Evolutionary conservation across 1,140 invertebrate genomes (phyloP), one percentile per base, ranked within the genome.

Genomic region (Anoplolepis gracilipes): DNA sequence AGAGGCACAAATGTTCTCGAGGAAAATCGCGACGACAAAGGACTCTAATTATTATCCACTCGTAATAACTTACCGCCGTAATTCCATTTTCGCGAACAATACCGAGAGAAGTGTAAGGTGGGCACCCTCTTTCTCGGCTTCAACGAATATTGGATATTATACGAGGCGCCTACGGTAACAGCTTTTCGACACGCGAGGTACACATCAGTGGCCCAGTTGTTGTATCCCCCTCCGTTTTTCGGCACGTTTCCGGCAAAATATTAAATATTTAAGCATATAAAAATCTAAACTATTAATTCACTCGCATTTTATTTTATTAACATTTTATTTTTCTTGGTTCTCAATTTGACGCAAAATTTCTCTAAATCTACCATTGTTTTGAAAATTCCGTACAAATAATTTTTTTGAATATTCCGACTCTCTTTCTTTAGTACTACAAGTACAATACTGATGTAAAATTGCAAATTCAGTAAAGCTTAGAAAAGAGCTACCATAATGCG

Each of bases 61-160:
- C 73, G 89, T 91, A 91, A 91, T 91, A 91, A 91, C 85, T 91
- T 90, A 90, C 79, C 86, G 91, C 64, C 69, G 84, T 90, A 88
- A 89, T 91, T 91, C 88, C 73, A 92, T 91, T 91, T 89, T 87
- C 85, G 78, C 84, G 90, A 86, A 92, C 91, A 93, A 93, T 92
- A 78, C 87, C 77, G 69, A 57, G 82, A 88, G 78, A 70, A 57
- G 53, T 84, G 69, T 62, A 61, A 85, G 81, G 77, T 73, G 76
- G 82, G 76, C 59, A 81, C 70, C 77, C 79, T 88, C 84, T 88
- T 90, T 86, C 86, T 53, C 39, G 86, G 78, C 62, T 88, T 88
- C 85, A 87, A 91, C 87, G 90, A 92, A 92, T 92, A 92, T 93
- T 91, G 91, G 92, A 90, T 91, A 90, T 92, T 92, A 92, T 85